Evolutionary conservation across 1,140 invertebrate genomes (phyloP).

Genomic region (Scaptomyza pallida): DNA sequence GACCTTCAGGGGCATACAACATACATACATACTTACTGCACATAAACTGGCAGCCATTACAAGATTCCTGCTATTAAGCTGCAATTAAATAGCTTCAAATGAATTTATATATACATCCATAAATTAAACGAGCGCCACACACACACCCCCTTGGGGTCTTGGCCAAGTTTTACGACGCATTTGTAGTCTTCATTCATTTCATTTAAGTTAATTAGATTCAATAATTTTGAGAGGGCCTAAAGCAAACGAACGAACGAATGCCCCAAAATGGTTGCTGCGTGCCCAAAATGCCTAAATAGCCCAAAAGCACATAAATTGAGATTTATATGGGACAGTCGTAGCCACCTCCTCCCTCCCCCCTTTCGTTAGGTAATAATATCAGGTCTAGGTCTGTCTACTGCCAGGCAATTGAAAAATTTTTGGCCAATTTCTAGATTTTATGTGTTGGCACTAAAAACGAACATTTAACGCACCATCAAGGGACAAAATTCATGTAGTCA

Average conservation of each 20-base stretch:
- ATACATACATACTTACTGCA: slow-evolving; percentile 7
- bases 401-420: slow-evolving; percentile 71
- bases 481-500: slow-evolving; percentile 41
- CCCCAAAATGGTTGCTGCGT: slow-evolving; percentile 72
- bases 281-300: slow-evolving; percentile 80
- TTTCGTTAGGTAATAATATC: no score
- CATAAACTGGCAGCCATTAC: slow-evolving; percentile 43
- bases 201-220: slow-evolving; percentile 83
- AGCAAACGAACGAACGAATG: slow-evolving; percentile 28
- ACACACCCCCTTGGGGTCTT: slow-evolving; percentile 4
- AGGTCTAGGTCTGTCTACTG: background rate
- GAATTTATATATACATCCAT: slow-evolving; percentile 80
- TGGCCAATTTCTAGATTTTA: slow-evolving; percentile 75
- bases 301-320: slow-evolving; percentile 71
- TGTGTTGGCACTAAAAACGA: slow-evolving; percentile 64
- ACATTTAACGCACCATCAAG: slow-evolving; percentile 75
- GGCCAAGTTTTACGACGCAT: slow-evolving; percentile 39
- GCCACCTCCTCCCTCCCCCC: background rate
- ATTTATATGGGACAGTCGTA: slow-evolving; percentile 75
- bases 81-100: slow-evolving; percentile 78
- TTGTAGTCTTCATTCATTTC: slow-evolving; percentile 77
- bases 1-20: slow-evolving; percentile 70
- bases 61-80: slow-evolving; percentile 71
- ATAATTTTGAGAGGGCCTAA: slow-evolving; percentile 81
- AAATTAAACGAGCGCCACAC: slow-evolving; percentile 59